Evolutionary conservation across 2,888 invertebrate species (phyloP).

Genomic region (Trichopoda pennipes): DNA sequence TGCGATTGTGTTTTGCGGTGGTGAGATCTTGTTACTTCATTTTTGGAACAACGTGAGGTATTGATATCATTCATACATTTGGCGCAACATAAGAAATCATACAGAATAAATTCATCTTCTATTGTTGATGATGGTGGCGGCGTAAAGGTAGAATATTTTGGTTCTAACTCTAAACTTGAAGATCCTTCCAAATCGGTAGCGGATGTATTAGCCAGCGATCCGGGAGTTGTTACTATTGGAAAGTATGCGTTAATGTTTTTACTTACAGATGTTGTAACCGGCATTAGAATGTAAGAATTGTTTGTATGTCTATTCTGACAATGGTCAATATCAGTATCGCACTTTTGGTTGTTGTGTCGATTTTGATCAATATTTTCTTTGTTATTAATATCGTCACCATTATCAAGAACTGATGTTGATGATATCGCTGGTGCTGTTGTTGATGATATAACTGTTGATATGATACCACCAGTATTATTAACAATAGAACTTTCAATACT

Average conservation of each 20-base stretch:
- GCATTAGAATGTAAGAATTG: conserved; percentile 79
- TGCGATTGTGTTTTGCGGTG: conserved; percentile 68
- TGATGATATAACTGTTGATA: conserved; percentile 22
- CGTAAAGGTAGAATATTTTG: conserved; percentile 77
- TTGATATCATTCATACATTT: conserved; percentile 79
- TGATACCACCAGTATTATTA: conserved; percentile 17
- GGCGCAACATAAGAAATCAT: conserved; percentile 81
- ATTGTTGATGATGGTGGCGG: conserved; percentile 64
- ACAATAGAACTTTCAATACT: conserved; percentile 80
- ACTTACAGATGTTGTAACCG: conserved; percentile 72
- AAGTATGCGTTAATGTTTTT: conserved; percentile 32
- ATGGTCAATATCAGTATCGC: background rate
- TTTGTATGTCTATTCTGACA: conserved; percentile 66
- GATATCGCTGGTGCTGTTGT: conserved; percentile 61
- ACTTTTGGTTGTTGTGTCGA: background rate
- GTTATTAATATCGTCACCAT: conserved; percentile 4
- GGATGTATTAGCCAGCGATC: conserved; percentile 48
- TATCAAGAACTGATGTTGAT: conserved; percentile 11
- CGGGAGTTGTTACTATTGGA: conserved; percentile 61
- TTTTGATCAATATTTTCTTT: conserved; percentile 52
- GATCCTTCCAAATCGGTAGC: conserved; percentile 64
- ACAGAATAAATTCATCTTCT: conserved; percentile 76
- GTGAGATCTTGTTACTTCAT: conserved; percentile 32
- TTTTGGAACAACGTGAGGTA: conserved; percentile 64
- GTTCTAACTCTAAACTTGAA: conserved; percentile 74